Evolutionary conservation across 2,113 vertebrate genomes (phyloP), one percentile per base, ranked within the genome.

Genomic region (Chaetodon auriga): DNA sequence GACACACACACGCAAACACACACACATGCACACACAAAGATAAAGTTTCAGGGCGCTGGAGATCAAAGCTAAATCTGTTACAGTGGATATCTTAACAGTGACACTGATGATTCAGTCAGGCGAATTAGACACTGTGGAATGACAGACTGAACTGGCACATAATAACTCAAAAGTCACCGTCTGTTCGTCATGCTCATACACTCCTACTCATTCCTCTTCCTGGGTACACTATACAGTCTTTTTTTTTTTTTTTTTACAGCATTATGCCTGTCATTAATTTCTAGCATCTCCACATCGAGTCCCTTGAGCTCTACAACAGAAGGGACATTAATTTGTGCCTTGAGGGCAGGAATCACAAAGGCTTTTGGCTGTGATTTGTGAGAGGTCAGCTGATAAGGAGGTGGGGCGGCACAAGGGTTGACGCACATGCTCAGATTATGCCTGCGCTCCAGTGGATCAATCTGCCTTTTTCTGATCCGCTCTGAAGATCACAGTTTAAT

Each of bases 11-110:
- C 54, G 71, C 46, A n/a, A n/a, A 45, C 41, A 81, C 7, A 48
- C 43, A 64, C 55, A 73, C 48, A 70, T 60, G 51, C 9, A 58
- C 21, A 68, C 46, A 71, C 35, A 49, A 1, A 82, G 68, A 80
- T 70, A 72, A 68, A 80, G 64, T 49, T 58, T 62, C 54, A 48
- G 41, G 23, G 45, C 15, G 21, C 61, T 55, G 25, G 45, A 82
- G 86, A 88, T 89, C 71, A 89, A 81, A 79, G 84, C 75, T 61
- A 54, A 63, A 83, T 82, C 60, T 86, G 68, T 64, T 84, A 48
- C 25, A 21, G 48, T 68, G 23, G 68, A 76, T 68, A 70, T 73
- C 85, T 86, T 74, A 78, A 86, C 79, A 73, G 80, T 84, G 78
- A 82, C 68, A 46, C 16, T 15, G 57, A 80, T 74, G 82, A 78